These are phyloP conservation scores for Phaetusa simplex DNA, from an alignment of 2,113 vertebrate species.

Conservation along the genomic window DNA sequence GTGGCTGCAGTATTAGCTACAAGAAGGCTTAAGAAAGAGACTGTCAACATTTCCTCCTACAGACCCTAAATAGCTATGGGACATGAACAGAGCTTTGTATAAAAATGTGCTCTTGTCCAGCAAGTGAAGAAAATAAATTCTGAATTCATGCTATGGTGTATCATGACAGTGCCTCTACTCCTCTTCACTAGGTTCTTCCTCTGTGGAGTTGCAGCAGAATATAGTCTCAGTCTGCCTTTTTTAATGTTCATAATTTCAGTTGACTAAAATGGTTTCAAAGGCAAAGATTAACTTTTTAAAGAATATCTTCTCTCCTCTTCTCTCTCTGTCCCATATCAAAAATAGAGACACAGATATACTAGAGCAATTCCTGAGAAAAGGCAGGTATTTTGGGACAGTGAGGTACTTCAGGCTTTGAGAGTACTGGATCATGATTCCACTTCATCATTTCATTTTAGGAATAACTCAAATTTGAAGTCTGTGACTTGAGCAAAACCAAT, in stretches of 20 bases:
- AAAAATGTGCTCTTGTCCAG: conserved; percentile 53
- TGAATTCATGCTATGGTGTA: neutral
- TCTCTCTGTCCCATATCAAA: neutral
- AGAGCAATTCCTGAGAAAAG: neutral
- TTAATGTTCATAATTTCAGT: neutral
- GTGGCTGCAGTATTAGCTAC: conserved; percentile 61
- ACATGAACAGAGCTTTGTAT: conserved; percentile 65
- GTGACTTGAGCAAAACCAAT: neutral
- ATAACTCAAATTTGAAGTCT: neutral
- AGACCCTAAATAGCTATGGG: conserved; percentile 58
- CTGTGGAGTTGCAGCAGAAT: neutral
- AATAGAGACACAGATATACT: neutral
- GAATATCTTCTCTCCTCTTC: neutral
- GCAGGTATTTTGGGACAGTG: neutral
- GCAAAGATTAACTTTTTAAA: neutral
- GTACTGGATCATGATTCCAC: neutral
- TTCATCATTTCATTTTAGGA: neutral
- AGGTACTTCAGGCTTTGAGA: neutral
- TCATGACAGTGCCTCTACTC: neutral
- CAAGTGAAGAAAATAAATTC: conserved; percentile 52
- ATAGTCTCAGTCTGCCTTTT: neutral
- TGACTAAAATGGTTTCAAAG: neutral
- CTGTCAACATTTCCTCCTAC: conserved; percentile 72
- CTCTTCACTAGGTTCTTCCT: neutral
- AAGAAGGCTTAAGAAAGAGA: conserved; percentile 71